These are phyloP conservation scores for Atlantisia rogersi DNA, from an alignment of 2,113 vertebrate genomes.

Conservation along the genomic window DNA sequence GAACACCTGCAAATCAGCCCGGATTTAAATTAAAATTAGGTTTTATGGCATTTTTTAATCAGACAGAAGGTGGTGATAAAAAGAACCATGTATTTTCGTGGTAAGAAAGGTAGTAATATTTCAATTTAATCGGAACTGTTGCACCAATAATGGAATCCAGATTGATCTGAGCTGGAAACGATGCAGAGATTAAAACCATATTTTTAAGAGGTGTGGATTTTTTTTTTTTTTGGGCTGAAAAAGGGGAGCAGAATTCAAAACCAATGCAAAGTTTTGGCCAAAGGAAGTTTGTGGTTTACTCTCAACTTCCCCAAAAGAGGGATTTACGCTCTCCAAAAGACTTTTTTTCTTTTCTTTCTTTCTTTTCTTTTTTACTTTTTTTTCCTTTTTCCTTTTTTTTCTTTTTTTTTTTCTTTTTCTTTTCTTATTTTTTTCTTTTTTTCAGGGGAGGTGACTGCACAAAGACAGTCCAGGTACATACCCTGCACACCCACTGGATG, in stretches of 20 bases:
- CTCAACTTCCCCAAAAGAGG: neutral
- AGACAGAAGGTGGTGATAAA: slow-evolving; percentile 88
- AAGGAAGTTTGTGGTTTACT: slow-evolving; percentile 34
- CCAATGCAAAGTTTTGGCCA: slow-evolving; percentile 13
- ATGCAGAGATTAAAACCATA: slow-evolving; percentile 80
- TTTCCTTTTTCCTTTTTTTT: neutral
- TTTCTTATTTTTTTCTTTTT: neutral
- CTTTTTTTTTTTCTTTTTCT: too few relatives aligned
- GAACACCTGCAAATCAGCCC: slow-evolving; percentile 90
- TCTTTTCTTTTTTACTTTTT: neutral
- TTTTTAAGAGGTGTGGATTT: slow-evolving; percentile 75
- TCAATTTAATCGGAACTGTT: slow-evolving; percentile 84
- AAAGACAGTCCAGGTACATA: slow-evolving; percentile 48
- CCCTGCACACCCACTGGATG: slow-evolving; percentile 34
- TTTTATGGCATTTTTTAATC: slow-evolving; percentile 90
- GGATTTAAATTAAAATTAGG: slow-evolving; percentile 90
- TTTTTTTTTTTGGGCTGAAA: neutral
- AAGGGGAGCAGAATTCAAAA: slow-evolving; percentile 29
- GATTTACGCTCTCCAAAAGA: slow-evolving; percentile 17
- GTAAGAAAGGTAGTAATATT: slow-evolving; percentile 86
- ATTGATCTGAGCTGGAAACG: slow-evolving; percentile 79
- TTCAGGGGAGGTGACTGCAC: neutral
- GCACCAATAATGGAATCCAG: slow-evolving; percentile 84
- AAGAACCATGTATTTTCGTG: slow-evolving; percentile 83
- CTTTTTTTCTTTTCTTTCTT: neutral